Conservation (phyloP, 2,113 vertebrate genomes). For the Coptodon rendalli region DNA sequence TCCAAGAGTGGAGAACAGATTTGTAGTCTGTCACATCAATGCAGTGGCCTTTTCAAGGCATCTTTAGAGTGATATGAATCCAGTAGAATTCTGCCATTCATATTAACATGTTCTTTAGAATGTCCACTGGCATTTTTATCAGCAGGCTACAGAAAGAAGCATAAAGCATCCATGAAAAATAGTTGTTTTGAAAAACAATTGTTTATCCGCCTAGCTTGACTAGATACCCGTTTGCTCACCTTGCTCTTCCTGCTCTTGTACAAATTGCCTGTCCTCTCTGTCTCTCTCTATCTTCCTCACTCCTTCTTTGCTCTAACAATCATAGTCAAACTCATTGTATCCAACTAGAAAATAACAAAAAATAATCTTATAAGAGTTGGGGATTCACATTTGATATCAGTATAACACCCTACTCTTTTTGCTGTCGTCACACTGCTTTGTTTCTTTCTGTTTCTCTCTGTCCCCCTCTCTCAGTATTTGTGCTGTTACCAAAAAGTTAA, state of each 20-base stretch:
- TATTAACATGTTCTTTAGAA: not conserved
- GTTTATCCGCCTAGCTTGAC: not conserved
- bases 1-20: not conserved
- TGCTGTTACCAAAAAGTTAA: not conserved
- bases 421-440: not conserved
- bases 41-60: not conserved
- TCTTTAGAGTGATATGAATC: not conserved
- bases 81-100: not conserved
- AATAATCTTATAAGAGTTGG: not conserved
- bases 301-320: not conserved
- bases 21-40: not conserved
- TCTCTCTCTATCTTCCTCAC: not conserved
- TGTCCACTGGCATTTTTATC: not conserved
- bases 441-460: not conserved
- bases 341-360: not conserved
- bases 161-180: not conserved
- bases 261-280: not conserved
- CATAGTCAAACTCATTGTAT: not conserved
- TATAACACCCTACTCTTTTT: not conserved
- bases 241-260: not conserved
- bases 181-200: not conserved
- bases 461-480: not conserved
- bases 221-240: not conserved
- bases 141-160: accelerated
- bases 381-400: not conserved